Evolutionary conservation across 2,888 invertebrate species (phyloP).

Genomic region (Podabrus alpinus): DNA sequence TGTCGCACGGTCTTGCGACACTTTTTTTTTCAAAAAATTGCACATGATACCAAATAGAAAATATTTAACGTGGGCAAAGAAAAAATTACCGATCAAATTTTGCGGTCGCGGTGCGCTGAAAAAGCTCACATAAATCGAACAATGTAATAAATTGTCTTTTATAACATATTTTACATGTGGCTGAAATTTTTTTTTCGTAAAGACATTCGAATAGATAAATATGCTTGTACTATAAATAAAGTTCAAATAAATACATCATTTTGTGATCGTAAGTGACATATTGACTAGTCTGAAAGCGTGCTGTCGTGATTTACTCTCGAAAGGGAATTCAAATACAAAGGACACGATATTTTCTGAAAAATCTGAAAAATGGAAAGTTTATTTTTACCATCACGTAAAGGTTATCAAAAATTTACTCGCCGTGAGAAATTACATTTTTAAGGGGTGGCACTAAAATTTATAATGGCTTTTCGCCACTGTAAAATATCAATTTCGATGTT

Average conservation of each 20-base stretch:
- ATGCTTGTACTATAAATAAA: constrained; percentile 11
- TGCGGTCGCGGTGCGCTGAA: not conserved
- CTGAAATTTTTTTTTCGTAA: not conserved
- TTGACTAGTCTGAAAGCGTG: constrained; percentile 33
- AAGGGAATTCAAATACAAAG: not conserved
- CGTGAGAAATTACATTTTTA: not conserved
- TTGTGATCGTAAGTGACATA: constrained; percentile 31
- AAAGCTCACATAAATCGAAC: not conserved
- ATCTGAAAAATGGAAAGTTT: not conserved
- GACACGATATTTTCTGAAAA: not conserved
- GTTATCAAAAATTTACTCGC: not conserved
- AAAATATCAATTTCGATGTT: not conserved
- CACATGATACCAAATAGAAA: not conserved
- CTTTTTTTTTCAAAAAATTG: constrained; percentile 8
- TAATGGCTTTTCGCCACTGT: not conserved
- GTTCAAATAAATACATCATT: constrained; percentile 28
- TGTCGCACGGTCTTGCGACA: constrained; percentile 31
- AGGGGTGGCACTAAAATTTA: not conserved
- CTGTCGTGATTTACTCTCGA: constrained; percentile 32
- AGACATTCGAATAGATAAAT: constrained; percentile 8
- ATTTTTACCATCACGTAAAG: not conserved
- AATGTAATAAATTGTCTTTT: not conserved
- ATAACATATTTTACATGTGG: not conserved
- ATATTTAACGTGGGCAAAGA: not conserved
- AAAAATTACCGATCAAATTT: not conserved